Evolutionary conservation across 2,113 vertebrate species (phyloP).

Genomic region (Martes martes): DNA sequence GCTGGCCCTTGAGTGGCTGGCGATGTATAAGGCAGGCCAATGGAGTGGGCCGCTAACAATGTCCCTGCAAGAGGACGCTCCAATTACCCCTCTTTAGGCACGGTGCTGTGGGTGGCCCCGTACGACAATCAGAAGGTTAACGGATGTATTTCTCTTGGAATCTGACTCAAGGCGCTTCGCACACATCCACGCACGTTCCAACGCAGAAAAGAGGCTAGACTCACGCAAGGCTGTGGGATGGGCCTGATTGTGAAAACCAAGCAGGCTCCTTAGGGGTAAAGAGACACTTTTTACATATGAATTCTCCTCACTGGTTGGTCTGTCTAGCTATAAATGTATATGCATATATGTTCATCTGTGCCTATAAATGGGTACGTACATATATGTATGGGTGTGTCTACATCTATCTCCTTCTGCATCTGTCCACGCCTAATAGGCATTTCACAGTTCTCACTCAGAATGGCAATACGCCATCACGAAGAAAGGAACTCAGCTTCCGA

Average conservation of each 20-base stretch:
- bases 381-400: neutral
- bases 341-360: neutral
- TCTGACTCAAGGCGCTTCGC: neutral
- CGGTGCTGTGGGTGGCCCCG: slow-evolving; percentile 64
- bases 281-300: neutral
- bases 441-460: neutral
- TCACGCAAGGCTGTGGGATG: neutral
- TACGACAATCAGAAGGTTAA: neutral
- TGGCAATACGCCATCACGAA: neutral
- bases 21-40: slow-evolving; percentile 71
- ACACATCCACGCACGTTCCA: neutral
- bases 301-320: neutral
- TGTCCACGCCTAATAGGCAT: neutral
- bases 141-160: slow-evolving; percentile 27
- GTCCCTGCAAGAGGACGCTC: slow-evolving; percentile 45
- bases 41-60: slow-evolving; percentile 66
- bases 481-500: neutral
- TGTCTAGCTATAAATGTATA: neutral
- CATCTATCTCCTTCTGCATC: neutral
- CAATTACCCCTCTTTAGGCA: slow-evolving; percentile 80
- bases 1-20: slow-evolving; percentile 83
- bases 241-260: neutral
- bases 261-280: neutral
- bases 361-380: no score
- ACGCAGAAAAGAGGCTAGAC: neutral